Conservation (phyloP, 2,113 vertebrate genomes). For the Sakesphorus luctuosus region DNA sequence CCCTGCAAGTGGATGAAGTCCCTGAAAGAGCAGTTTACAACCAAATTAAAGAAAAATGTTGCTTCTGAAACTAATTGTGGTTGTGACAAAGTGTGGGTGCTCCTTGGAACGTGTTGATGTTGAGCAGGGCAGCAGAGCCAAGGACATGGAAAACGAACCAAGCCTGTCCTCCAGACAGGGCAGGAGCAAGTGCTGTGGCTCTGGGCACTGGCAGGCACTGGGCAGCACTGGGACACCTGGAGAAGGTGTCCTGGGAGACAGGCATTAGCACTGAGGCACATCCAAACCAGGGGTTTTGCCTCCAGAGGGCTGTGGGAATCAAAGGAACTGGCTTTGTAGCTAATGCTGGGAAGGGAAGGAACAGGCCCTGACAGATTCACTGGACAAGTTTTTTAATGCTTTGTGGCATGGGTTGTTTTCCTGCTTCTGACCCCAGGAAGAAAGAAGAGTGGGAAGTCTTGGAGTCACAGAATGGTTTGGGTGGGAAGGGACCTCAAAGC, state of each 20-base stretch:
- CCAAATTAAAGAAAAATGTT: neutral
- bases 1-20: neutral
- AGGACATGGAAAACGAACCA: neutral
- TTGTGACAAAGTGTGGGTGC: neutral
- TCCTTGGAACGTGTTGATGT: neutral
- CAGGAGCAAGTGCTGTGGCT: neutral
- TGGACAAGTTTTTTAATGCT: neutral
- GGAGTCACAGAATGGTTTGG: neutral
- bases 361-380: neutral
- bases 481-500: neutral
- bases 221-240: neutral
- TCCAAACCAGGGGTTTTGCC: neutral
- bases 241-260: neutral
- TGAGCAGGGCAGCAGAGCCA: neutral
- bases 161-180: neutral
- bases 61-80: conserved; percentile 10
- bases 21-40: neutral
- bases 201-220: neutral
- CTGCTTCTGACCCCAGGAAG: neutral
- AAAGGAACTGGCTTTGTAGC: neutral
- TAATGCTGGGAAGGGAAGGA: neutral
- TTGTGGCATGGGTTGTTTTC: neutral
- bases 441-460: neutral
- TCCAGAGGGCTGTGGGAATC: neutral
- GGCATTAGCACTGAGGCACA: neutral